Percentiles rank a stretch among this genome's conserved stretches.
Evolutionary conservation across 2,113 vertebrate genomes (phyloP).

Genomic region (Odocoileus hemionus): DNA sequence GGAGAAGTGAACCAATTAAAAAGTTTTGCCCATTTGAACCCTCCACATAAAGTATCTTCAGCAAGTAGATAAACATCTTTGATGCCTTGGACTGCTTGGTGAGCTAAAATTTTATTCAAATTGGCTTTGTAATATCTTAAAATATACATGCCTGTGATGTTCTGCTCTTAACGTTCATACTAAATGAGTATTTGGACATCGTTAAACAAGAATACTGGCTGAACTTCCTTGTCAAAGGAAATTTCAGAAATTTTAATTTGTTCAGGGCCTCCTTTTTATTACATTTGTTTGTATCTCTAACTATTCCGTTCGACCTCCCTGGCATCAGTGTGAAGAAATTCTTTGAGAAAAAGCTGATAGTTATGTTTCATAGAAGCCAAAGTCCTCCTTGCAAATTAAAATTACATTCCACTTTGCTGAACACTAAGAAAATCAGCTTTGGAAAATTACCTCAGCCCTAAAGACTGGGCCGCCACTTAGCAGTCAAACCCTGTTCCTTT

Average conservation of each 20-base stretch:
- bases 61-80: conserved; percentile 78
- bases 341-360: conserved; percentile 68
- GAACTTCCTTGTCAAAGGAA: conserved; percentile 48
- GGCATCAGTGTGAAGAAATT: conserved; percentile 56
- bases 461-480: conserved; percentile 45
- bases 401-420: conserved; percentile 65
- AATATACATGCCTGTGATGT: conserved; percentile 32
- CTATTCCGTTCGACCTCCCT: conserved; percentile 52
- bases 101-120: conserved; percentile 79
- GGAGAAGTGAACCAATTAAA: conserved; percentile 79
- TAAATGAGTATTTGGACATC: conserved; percentile 3
- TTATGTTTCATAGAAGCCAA: conserved; percentile 58
- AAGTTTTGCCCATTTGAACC: conserved; percentile 80
- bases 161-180: background rate
- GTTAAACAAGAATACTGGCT: conserved; percentile 28
- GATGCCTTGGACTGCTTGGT: conserved; percentile 72
- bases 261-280: conserved; percentile 31
- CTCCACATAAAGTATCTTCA: conserved; percentile 75
- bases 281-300: conserved; percentile 57
- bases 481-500: conserved; percentile 39
- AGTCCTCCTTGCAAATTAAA: conserved; percentile 72
- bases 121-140: conserved; percentile 70
- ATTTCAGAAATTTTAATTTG: conserved; percentile 57
- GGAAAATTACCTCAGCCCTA: conserved; percentile 59
- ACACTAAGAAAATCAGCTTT: conserved; percentile 69